Conservation (phyloP, 1,140 invertebrate species). For the Apis laboriosa region DNA sequence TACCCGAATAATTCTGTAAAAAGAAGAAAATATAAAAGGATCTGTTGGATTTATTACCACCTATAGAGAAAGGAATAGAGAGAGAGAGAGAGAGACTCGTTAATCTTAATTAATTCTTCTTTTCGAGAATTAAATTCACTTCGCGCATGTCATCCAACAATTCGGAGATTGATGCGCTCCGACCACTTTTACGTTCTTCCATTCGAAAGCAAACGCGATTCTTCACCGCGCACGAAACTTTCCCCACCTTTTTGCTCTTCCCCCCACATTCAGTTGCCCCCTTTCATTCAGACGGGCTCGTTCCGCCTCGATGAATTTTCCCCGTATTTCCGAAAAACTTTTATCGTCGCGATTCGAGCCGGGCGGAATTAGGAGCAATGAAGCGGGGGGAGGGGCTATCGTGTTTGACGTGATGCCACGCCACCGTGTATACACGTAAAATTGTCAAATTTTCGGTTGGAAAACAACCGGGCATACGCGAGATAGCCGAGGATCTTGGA, state of each 20-base stretch:
- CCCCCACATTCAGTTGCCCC: background rate
- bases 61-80: too few species aligned
- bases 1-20: too few species aligned
- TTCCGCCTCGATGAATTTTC: conserved; percentile 7
- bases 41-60: too few species aligned
- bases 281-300: background rate
- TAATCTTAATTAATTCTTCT: background rate
- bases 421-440: background rate
- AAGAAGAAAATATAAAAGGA: too few species aligned
- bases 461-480: background rate
- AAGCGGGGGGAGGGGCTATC: background rate
- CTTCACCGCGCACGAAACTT: conserved; percentile 21
- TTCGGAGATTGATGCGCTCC: background rate
- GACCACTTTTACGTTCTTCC: background rate
- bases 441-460: background rate
- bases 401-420: background rate
- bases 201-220: conserved; percentile 29
- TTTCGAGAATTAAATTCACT: background rate
- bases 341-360: conserved; percentile 5
- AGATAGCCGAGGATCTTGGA: background rate
- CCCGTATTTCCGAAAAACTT: background rate
- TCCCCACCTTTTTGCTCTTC: conserved; percentile 5
- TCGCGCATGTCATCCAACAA: background rate
- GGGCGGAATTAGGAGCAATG: conserved; percentile 17
- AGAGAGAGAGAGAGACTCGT: background rate